A percentile compares a stretch with the other conserved stretches of the same genome.
Conservation (phyloP, 1,140 invertebrate genomes). For the Drosophila auraria region DNA sequence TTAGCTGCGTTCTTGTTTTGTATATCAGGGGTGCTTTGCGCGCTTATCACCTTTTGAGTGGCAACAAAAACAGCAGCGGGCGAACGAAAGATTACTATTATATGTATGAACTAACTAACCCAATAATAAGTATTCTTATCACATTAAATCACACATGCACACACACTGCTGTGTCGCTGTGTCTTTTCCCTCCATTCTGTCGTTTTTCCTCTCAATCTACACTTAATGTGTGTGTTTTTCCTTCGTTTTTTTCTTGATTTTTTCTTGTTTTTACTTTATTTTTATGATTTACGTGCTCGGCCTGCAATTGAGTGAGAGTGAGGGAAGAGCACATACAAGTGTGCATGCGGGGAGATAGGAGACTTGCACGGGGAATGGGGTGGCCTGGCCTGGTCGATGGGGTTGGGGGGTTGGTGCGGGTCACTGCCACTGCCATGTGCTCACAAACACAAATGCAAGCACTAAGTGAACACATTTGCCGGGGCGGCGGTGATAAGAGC, state of each 20-base stretch:
- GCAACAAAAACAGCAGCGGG: slow-evolving; percentile 41
- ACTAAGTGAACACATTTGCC: slow-evolving; percentile 22
- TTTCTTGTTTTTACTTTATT: slow-evolving; percentile 29
- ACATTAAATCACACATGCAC: slow-evolving; percentile 69
- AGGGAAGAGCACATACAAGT: slow-evolving; percentile 44
- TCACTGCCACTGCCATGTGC: slow-evolving; percentile 50
- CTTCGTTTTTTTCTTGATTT: slow-evolving; percentile 14
- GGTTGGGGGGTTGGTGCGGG: slow-evolving; percentile 5
- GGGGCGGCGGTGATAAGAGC: slow-evolving; percentile 56
- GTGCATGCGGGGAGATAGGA: slow-evolving; percentile 41
- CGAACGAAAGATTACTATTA: slow-evolving; percentile 68
- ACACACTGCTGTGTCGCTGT: slow-evolving; percentile 7
- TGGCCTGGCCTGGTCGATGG: background rate
- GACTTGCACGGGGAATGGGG: slow-evolving; percentile 5
- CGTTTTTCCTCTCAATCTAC: slow-evolving; percentile 41
- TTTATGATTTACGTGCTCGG: slow-evolving; percentile 46
- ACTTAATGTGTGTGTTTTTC: slow-evolving; percentile 40
- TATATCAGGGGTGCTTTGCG: slow-evolving; percentile 28
- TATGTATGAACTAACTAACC: slow-evolving; percentile 83
- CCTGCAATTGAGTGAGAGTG: slow-evolving; percentile 28
- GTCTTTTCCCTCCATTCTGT: slow-evolving; percentile 24
- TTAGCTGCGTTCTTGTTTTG: slow-evolving; percentile 1
- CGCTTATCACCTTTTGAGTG: slow-evolving; percentile 58
- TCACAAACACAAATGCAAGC: slow-evolving; percentile 17
- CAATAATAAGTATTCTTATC: slow-evolving; percentile 83